Conservation (phyloP, 2,113 vertebrate species). For the Phoenicopterus ruber region DNA sequence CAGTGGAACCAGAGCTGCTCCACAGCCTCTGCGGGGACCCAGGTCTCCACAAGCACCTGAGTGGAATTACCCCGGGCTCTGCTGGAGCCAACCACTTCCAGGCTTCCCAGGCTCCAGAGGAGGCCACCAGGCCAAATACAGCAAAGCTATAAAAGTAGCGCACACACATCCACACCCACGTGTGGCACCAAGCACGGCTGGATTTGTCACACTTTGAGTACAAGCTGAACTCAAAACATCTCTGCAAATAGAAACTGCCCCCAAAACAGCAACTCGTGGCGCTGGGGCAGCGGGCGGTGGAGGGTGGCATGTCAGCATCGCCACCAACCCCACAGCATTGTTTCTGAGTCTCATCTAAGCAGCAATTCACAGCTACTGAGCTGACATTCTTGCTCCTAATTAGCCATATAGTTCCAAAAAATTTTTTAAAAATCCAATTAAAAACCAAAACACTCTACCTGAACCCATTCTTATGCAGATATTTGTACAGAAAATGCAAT, state of each 20-base stretch:
- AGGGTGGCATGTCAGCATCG: neutral
- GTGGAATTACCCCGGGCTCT: neutral
- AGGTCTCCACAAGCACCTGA: neutral
- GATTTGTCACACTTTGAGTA: neutral
- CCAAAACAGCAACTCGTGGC: neutral
- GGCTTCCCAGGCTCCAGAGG: neutral
- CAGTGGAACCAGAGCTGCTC: neutral
- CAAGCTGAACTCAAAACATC: neutral
- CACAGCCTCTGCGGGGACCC: neutral
- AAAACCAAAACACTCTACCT: no score
- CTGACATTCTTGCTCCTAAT: neutral
- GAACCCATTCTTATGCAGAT: neutral
- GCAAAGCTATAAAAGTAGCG: neutral
- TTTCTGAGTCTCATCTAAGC: neutral
- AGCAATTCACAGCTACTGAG: neutral
- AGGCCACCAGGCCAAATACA: neutral
- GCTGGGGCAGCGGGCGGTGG: neutral
- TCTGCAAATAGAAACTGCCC: neutral
- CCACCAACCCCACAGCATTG: neutral
- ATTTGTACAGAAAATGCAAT: neutral
- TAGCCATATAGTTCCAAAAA: neutral
- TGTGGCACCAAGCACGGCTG: neutral
- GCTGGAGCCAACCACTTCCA: neutral
- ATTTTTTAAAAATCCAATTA: no score
- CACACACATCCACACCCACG: neutral